Percentiles rank a stretch among this genome's conserved stretches.
Conservation (phyloP, 2,888 invertebrate species). For the Drosophila differens region DNA sequence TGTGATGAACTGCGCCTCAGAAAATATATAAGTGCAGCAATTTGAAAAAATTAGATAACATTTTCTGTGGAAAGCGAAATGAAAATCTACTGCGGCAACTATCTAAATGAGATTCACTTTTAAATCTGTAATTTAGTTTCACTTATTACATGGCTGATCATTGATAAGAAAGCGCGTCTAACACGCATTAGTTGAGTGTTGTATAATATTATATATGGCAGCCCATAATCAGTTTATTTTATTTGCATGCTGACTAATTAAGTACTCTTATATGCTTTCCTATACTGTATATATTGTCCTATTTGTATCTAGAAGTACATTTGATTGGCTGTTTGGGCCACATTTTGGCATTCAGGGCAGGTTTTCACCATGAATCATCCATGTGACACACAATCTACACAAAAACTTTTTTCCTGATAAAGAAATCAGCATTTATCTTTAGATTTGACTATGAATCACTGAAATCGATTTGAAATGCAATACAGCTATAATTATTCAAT, state of each 20-base stretch:
- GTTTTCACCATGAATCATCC: slow-evolving; percentile 50
- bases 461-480: slow-evolving; percentile 13
- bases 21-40: slow-evolving; percentile 15
- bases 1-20: slow-evolving; percentile 39
- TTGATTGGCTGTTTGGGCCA: slow-evolving; percentile 5
- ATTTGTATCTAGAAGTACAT: slow-evolving; percentile 1
- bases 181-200: slow-evolving; percentile 13
- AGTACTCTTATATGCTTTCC: slow-evolving; percentile 2
- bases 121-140: slow-evolving; percentile 1
- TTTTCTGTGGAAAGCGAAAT: slow-evolving; percentile 1
- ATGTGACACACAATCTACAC: slow-evolving; percentile 45
- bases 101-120: slow-evolving; percentile 2
- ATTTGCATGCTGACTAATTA: slow-evolving; percentile 27
- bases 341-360: slow-evolving; percentile 38
- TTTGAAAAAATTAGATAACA: slow-evolving; percentile 12
- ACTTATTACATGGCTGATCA: background rate
- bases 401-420: slow-evolving; percentile 10
- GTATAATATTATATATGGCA: slow-evolving; percentile 3
- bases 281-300: background rate
- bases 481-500: slow-evolving; percentile 5
- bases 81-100: background rate
- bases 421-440: slow-evolving; percentile 9
- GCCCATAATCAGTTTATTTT: slow-evolving; percentile 3
- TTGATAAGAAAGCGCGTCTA: slow-evolving; percentile 16
- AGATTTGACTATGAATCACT: slow-evolving; percentile 40